Evolutionary conservation across 1,140 invertebrate genomes (phyloP).

Genomic region (Micrasema longulum): DNA sequence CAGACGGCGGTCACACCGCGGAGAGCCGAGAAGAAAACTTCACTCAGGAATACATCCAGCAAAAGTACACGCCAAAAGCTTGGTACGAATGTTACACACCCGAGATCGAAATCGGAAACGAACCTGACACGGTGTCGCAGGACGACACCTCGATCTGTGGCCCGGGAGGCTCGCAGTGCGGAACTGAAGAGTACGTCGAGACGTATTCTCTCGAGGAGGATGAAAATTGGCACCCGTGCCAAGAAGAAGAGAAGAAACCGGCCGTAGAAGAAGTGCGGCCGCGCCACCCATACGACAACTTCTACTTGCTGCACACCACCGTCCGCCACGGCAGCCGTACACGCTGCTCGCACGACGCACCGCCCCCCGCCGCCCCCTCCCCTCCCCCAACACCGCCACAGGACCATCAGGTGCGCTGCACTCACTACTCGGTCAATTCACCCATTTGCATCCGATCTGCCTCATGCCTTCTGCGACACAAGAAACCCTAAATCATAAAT

Average conservation of each 20-base stretch:
- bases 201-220: conserved; percentile 11
- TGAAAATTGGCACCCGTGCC: conserved; percentile 14
- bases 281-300: conserved; percentile 66
- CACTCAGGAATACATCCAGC: conserved; percentile 8
- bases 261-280: conserved; percentile 59
- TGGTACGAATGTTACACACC: conserved; percentile 45
- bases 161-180: conserved; percentile 43
- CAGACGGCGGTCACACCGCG: conserved; percentile 24
- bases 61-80: conserved; percentile 32
- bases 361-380: conserved; percentile 56
- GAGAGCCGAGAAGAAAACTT: conserved; percentile 1
- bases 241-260: conserved; percentile 8
- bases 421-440: conserved; percentile 12
- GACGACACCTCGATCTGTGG: conserved; percentile 32
- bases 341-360: conserved; percentile 63
- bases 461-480: not conserved
- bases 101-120: conserved; percentile 3
- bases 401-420: conserved; percentile 52
- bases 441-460: conserved; percentile 23
- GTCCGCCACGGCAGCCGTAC: conserved; percentile 62
- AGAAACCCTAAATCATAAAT: too few species aligned
- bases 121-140: conserved; percentile 11
- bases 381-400: conserved; percentile 43
- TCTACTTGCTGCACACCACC: conserved; percentile 62
- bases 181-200: conserved; percentile 32